Conservation (phyloP, 2,888 invertebrate species). For the Trachelus iudaicus region DNA sequence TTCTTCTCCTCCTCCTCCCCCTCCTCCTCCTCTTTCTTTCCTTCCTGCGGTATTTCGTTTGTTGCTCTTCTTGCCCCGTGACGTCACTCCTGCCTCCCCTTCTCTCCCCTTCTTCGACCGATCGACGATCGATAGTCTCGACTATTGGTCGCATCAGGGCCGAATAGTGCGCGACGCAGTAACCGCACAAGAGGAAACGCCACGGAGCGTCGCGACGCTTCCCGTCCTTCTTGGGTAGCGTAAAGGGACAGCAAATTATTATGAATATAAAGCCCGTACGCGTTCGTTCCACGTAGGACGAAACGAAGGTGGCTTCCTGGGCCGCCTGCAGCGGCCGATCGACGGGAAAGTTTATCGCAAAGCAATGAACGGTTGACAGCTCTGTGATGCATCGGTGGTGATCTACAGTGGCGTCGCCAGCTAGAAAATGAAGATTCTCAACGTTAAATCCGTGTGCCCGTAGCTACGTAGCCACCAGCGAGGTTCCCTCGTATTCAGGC, state of each 20-base stretch:
- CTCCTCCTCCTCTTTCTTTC: neutral
- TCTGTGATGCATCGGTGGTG: constrained; percentile 54
- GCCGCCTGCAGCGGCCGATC: constrained; percentile 7
- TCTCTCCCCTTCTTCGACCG: neutral
- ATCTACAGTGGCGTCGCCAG: constrained; percentile 51
- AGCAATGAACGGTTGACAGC: constrained; percentile 53
- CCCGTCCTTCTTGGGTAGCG: neutral
- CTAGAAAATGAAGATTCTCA: neutral
- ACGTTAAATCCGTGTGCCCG: neutral
- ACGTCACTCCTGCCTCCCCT: neutral
- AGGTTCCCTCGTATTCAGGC: neutral
- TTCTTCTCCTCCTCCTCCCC: neutral
- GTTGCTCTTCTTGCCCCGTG: neutral
- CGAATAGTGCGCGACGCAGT: neutral
- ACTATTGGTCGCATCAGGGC: neutral
- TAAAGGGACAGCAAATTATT: neutral
- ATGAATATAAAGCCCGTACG: neutral
- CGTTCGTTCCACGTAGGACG: neutral
- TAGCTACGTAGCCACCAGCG: too few species aligned
- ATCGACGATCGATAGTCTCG: neutral
- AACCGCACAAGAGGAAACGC: neutral
- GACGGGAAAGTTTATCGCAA: constrained; percentile 49
- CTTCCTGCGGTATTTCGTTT: neutral
- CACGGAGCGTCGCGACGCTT: neutral
- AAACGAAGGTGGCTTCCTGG: neutral